A percentile compares a stretch with the other conserved stretches of the same genome.
Conservation (phyloP, 1,140 invertebrate genomes). For the Sminthurides bifidus region DNA sequence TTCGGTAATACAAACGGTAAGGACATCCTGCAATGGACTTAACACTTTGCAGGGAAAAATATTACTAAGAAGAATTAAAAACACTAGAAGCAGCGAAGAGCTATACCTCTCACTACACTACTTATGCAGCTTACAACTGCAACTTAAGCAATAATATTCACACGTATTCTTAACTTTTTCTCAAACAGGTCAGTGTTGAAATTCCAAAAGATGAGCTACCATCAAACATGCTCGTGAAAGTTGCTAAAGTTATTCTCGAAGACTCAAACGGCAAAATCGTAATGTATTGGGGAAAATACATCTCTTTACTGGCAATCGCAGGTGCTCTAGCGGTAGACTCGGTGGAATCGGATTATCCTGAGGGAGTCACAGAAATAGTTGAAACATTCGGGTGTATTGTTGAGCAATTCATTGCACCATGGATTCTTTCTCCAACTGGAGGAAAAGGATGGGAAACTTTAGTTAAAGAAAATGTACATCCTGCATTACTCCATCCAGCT, state of each 20-base stretch:
- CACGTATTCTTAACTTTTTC: not conserved
- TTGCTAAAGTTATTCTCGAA: constrained; percentile 26
- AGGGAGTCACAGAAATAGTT: constrained; percentile 27
- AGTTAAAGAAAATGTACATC: constrained; percentile 20
- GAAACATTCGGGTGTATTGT: constrained; percentile 28
- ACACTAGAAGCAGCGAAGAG: not conserved
- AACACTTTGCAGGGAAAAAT: not conserved
- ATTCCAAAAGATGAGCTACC: constrained; percentile 28
- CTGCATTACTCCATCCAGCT: constrained; percentile 19
- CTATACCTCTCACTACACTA: too few species aligned
- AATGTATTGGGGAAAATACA: constrained; percentile 29
- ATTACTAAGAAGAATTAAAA: not conserved
- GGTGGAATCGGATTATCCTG: constrained; percentile 25
- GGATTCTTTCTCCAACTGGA: constrained; percentile 17
- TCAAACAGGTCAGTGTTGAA: constrained; percentile 15
- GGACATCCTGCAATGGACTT: not conserved
- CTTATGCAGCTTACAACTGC: too few species aligned
- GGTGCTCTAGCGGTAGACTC: constrained; percentile 28
- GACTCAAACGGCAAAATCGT: constrained; percentile 13
- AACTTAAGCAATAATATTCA: not conserved
- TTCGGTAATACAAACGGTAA: constrained; percentile 19
- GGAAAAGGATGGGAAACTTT: constrained; percentile 27
- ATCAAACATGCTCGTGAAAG: constrained; percentile 20
- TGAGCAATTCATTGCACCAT: constrained; percentile 29
- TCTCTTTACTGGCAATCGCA: constrained; percentile 19